phyloP scores from a whole-genome alignment of 2,888 invertebrate species.

The Busseola fusca region DNA sequence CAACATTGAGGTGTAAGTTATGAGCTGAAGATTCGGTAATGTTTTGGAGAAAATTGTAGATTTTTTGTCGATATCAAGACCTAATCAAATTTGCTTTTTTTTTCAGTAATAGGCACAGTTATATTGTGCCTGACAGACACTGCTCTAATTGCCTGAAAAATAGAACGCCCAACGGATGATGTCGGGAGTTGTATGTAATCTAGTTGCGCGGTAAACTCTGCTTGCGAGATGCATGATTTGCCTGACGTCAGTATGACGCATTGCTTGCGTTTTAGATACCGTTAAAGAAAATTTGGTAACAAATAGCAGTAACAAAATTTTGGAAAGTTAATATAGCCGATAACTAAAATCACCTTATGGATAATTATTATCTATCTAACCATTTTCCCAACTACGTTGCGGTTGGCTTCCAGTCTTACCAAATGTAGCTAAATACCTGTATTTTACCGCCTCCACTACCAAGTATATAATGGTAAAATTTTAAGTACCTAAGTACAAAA shows the following conservation, averaged over 20 bases:
- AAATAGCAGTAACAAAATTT: not conserved
- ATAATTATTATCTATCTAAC: not conserved
- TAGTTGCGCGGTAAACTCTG: too few relatives aligned
- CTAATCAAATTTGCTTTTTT: not conserved
- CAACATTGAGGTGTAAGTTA: conserved; percentile 61
- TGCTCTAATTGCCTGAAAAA: not conserved
- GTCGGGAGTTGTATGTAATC: too few relatives aligned
- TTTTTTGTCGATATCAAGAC: not conserved
- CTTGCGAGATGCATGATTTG: too few relatives aligned
- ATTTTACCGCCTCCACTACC: too few relatives aligned
- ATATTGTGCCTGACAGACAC: not conserved
- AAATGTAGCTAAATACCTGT: not conserved
- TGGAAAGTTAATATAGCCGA: not conserved
- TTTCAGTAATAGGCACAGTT: not conserved
- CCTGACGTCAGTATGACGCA: too few relatives aligned
- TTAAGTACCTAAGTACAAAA: not conserved
- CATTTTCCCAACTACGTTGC: not conserved
- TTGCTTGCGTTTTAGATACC: too few relatives aligned
- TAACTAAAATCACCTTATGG: not conserved
- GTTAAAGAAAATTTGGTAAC: not conserved
- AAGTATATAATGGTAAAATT: not conserved
- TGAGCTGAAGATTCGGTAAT: conserved; percentile 33
- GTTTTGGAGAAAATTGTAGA: conserved; percentile 2
- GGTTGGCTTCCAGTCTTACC: not conserved
- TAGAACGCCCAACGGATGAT: too few relatives aligned